Percentiles rank a stretch among this genome's conserved stretches.
phyloP scores from a whole-genome alignment of 2,113 vertebrate genomes.

The Camarhynchus parvulus region DNA sequence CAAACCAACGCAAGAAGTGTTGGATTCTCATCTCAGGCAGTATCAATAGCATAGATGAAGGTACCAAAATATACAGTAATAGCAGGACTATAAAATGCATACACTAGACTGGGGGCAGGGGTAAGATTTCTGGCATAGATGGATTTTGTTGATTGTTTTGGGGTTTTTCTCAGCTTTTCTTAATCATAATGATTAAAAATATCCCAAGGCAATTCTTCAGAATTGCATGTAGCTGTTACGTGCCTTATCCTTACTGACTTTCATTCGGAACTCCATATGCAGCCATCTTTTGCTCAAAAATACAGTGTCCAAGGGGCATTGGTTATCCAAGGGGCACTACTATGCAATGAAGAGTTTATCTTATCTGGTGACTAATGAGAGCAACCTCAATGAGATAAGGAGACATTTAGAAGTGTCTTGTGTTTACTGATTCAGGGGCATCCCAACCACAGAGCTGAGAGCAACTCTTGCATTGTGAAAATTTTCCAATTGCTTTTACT shows the following conservation, averaged over 20 bases:
- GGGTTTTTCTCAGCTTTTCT: background rate
- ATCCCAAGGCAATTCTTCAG: background rate
- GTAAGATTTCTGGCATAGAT: background rate
- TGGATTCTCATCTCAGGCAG: background rate
- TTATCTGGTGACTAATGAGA: background rate
- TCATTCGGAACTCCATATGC: background rate
- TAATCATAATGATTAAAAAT: background rate
- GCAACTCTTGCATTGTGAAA: background rate
- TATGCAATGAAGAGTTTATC: background rate
- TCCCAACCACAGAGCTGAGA: background rate
- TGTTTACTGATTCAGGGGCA: background rate
- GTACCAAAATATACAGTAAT: background rate
- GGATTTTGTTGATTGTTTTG: background rate
- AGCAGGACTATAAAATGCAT: background rate
- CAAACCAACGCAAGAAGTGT: background rate
- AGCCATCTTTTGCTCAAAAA: background rate
- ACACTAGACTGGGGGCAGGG: background rate
- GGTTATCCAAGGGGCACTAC: background rate
- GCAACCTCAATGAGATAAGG: background rate
- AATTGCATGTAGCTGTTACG: background rate
- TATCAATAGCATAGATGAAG: background rate
- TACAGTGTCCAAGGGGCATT: background rate
- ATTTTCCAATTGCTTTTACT: background rate
- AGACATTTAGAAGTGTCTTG: background rate
- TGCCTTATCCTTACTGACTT: background rate